A percentile compares a stretch with the other conserved stretches of the same genome.
phyloP scores from a whole-genome alignment of 1,140 invertebrate genomes.

The Aphelinus atriplicis region DNA sequence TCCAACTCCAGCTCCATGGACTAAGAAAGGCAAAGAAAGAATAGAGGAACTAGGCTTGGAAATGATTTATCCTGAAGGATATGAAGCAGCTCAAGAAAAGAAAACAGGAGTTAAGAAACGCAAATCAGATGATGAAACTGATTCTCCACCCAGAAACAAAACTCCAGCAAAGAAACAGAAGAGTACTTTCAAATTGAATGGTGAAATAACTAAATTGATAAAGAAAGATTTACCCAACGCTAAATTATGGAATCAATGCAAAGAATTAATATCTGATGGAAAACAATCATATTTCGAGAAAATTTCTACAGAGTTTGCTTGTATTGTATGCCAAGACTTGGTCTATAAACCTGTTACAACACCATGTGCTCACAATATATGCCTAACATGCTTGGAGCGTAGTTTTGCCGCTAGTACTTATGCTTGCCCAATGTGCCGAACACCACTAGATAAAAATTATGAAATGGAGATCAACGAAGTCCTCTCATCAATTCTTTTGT shows the following conservation, averaged over 20 bases:
- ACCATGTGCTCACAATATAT: constrained; percentile 81
- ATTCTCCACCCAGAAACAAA: constrained; percentile 26
- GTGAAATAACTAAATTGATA: constrained; percentile 68
- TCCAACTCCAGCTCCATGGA: constrained; percentile 84
- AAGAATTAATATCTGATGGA: constrained; percentile 59
- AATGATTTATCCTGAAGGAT: constrained; percentile 77
- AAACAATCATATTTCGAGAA: constrained; percentile 52
- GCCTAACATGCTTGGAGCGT: constrained; percentile 73
- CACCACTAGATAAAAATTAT: constrained; percentile 69
- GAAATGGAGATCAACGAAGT: constrained; percentile 68
- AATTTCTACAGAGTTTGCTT: constrained; percentile 71
- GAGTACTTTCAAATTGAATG: constrained; percentile 61
- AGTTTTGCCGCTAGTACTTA: constrained; percentile 75
- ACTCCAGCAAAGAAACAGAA: constrained; percentile 62
- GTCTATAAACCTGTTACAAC: constrained; percentile 80
- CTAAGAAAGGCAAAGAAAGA: constrained; percentile 73
- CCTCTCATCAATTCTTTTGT: constrained; percentile 67
- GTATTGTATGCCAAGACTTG: constrained; percentile 84
- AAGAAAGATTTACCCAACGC: constrained; percentile 70
- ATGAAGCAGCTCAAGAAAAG: constrained; percentile 72
- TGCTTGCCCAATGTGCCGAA: constrained; percentile 76
- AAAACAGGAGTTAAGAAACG: constrained; percentile 57
- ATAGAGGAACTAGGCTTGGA: constrained; percentile 54
- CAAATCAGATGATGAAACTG: constrained; percentile 32
- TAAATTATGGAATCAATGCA: constrained; percentile 77